Conservation (phyloP, 2,888 invertebrate genomes). For the Thymelicus lineola region DNA sequence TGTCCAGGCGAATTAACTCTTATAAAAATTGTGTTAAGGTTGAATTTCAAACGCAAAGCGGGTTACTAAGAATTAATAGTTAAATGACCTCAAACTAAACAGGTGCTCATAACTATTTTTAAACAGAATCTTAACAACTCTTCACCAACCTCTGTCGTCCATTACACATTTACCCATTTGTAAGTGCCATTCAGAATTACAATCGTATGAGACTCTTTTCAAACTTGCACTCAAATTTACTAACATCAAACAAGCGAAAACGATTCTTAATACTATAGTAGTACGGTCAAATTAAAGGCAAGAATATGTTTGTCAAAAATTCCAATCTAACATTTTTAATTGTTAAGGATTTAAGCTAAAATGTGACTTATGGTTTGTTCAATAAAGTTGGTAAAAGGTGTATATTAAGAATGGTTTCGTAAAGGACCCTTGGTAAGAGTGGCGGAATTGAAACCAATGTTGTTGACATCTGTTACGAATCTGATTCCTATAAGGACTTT, state of each 20-base stretch:
- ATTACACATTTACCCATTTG: constrained; percentile 27
- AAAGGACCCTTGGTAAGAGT: constrained; percentile 23
- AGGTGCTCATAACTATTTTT: constrained; percentile 17
- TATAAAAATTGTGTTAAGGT: too few species aligned
- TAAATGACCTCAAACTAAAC: neutral
- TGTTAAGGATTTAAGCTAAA: neutral
- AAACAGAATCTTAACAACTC: constrained; percentile 9
- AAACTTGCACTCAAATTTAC: neutral
- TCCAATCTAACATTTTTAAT: constrained; percentile 12
- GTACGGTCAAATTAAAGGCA: constrained; percentile 1
- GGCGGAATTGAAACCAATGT: constrained; percentile 31
- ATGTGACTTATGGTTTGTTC: neutral
- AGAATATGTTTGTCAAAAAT: constrained; percentile 2
- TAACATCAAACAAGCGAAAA: neutral
- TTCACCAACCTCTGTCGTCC: constrained; percentile 24
- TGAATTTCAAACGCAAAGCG: too few species aligned
- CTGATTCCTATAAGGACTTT: constrained; percentile 16
- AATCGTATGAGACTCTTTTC: constrained; percentile 21
- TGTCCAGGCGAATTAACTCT: too few species aligned
- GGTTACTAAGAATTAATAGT: too few species aligned
- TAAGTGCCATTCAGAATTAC: constrained; percentile 30
- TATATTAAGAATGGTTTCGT: neutral
- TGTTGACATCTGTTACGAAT: constrained; percentile 32
- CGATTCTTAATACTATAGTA: neutral
- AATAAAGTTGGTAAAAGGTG: neutral